These are phyloP conservation scores for Mormyrus proboscirostris DNA, from an alignment of 2,797 vertebrate species.

Conservation along the genomic window DNA sequence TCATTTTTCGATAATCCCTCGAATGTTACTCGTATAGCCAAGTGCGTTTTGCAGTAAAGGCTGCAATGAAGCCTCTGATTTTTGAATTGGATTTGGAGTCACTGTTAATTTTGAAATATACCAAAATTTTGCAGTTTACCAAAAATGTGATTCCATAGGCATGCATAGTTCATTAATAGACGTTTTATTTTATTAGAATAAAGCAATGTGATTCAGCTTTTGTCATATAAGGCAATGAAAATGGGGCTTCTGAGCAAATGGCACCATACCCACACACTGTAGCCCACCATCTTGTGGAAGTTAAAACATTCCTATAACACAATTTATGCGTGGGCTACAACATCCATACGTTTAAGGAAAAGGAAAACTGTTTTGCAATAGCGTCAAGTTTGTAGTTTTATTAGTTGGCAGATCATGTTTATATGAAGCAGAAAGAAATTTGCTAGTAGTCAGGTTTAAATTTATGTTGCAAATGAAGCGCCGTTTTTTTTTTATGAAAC, in stretches of 20 bases:
- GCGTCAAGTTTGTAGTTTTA: not conserved
- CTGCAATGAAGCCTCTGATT: not conserved
- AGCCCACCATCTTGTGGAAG: slow-evolving; percentile 23
- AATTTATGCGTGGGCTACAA: not conserved
- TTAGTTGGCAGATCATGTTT: not conserved
- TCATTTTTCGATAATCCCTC: not conserved
- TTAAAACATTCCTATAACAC: not conserved
- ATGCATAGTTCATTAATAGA: not conserved
- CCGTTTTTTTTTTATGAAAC: not conserved
- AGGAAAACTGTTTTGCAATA: not conserved
- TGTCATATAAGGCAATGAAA: not conserved
- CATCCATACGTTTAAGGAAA: not conserved
- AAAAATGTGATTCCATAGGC: not conserved
- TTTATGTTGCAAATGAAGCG: slow-evolving; percentile 6
- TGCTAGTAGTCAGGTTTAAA: not conserved
- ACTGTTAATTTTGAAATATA: not conserved
- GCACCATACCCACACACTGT: slow-evolving; percentile 13
- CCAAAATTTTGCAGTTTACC: not conserved
- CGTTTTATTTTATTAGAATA: not conserved
- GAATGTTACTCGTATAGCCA: not conserved
- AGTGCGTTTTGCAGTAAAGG: not conserved
- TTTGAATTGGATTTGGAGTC: not conserved
- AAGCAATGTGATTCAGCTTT: not conserved
- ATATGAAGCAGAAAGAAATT: not conserved
- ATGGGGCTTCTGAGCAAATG: slow-evolving; percentile 1